Percentiles rank a stretch among this genome's conserved stretches.
These are phyloP conservation scores for Parasteatoda lunata DNA, from an alignment of 2,888 invertebrate genomes.

Conservation along the genomic window DNA sequence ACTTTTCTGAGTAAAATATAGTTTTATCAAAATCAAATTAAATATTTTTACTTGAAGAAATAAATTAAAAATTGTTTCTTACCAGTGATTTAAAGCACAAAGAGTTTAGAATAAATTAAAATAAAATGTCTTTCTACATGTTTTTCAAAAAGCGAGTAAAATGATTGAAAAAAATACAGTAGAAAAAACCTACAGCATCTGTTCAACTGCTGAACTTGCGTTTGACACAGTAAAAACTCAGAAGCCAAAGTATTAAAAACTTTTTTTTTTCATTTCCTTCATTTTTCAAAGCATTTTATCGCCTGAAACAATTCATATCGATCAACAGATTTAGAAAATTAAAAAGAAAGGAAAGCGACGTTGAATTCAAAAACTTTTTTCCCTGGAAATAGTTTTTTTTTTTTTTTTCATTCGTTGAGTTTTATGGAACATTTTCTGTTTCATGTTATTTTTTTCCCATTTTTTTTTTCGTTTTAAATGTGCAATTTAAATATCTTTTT, in stretches of 20 bases:
- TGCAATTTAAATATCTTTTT: constrained; percentile 47
- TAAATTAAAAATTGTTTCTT: no score
- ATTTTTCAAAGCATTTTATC: constrained; percentile 35
- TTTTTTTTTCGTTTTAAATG: constrained; percentile 3
- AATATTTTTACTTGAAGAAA: no score
- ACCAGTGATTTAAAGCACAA: background rate
- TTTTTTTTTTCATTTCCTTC: constrained; percentile 2
- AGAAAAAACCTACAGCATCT: constrained; percentile 27
- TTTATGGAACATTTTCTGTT: constrained; percentile 36
- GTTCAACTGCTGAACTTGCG: constrained; percentile 7
- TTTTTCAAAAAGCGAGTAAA: constrained; percentile 15
- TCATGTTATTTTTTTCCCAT: background rate
- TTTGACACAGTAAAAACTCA: constrained; percentile 30
- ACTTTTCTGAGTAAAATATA: no score
- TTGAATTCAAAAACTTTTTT: constrained; percentile 20
- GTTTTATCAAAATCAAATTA: no score
- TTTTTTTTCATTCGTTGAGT: constrained; percentile 28
- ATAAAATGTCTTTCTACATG: constrained; percentile 27
- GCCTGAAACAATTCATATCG: constrained; percentile 49
- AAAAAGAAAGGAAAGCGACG: constrained; percentile 12
- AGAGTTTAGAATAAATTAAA: constrained; percentile 31
- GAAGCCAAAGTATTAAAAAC: constrained; percentile 6
- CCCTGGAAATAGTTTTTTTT: constrained; percentile 17
- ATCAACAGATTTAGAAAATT: constrained; percentile 31
- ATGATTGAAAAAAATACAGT: constrained; percentile 24